Conservation (phyloP, 2,888 invertebrate genomes). For the Melanargia galathea region DNA sequence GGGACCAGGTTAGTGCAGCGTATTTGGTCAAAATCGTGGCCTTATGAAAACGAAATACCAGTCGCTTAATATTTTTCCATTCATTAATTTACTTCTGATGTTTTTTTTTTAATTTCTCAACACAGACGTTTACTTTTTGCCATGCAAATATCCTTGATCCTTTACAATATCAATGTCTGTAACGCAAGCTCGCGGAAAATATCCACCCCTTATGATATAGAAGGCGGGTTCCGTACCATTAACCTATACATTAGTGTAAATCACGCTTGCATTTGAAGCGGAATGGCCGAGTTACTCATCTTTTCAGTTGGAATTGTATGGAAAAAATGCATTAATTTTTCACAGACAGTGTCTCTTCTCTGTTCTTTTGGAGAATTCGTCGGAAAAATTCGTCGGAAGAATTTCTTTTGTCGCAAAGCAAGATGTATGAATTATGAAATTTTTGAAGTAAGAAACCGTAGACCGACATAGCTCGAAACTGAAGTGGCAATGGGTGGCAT, state of each 20-base stretch:
- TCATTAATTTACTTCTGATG: no score
- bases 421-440: background rate
- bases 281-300: slow-evolving; percentile 20
- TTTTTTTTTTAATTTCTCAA: no score
- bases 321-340: slow-evolving; percentile 14
- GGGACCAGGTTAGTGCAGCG: no score
- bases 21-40: no score
- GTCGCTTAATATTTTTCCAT: no score
- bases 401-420: background rate
- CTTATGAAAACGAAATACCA: no score
- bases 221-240: slow-evolving; percentile 37
- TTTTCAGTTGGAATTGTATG: slow-evolving; percentile 21
- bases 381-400: background rate
- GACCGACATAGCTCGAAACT: no score
- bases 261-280: slow-evolving; percentile 29
- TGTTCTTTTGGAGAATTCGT: slow-evolving; percentile 4
- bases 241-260: slow-evolving; percentile 39
- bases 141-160: background rate
- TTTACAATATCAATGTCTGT: slow-evolving; percentile 2
- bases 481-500: no score
- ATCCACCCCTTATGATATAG: slow-evolving; percentile 31
- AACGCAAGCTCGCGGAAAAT: slow-evolving; percentile 35
- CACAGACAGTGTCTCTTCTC: background rate
- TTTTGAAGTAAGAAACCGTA: no score
- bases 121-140: no score